Conservation (phyloP, 2,888 invertebrate species). For the Agonopterix heracliana region DNA sequence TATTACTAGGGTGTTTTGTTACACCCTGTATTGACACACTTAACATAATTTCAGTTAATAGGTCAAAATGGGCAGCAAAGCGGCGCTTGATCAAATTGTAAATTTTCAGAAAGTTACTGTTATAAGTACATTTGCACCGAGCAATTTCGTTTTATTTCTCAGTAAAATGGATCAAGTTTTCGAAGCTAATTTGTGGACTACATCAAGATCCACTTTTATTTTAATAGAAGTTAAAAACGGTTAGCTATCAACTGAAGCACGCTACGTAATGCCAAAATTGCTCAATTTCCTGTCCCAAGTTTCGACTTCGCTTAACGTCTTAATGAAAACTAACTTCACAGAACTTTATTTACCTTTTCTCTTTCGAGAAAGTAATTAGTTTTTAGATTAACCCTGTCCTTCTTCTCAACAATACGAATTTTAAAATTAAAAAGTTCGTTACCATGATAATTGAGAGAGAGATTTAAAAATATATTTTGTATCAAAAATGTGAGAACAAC, state of each 20-base stretch:
- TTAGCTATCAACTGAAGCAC: slow-evolving; percentile 26
- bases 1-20: no score
- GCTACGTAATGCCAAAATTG: slow-evolving; percentile 53
- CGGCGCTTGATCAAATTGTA: no score
- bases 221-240: neutral
- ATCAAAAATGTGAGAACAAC: no score
- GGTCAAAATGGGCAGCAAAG: no score
- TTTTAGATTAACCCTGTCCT: slow-evolving; percentile 36
- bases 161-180: no score
- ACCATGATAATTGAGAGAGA: neutral
- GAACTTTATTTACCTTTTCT: slow-evolving; percentile 50
- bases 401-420: slow-evolving; percentile 6
- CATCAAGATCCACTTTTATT: no score
- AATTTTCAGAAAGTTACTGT: no score
- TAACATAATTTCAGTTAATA: no score
- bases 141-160: no score
- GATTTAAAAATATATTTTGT: neutral
- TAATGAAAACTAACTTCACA: slow-evolving; percentile 58
- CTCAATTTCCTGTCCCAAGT: slow-evolving; percentile 57
- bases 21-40: no score
- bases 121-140: no score
- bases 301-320: slow-evolving; percentile 54
- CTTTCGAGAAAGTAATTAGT: slow-evolving; percentile 51
- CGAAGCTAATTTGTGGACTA: no score
- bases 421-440: slow-evolving; percentile 2